These are phyloP conservation scores for Leuciscus waleckii DNA, from an alignment of 2,797 vertebrate species.

Conservation along the genomic window DNA sequence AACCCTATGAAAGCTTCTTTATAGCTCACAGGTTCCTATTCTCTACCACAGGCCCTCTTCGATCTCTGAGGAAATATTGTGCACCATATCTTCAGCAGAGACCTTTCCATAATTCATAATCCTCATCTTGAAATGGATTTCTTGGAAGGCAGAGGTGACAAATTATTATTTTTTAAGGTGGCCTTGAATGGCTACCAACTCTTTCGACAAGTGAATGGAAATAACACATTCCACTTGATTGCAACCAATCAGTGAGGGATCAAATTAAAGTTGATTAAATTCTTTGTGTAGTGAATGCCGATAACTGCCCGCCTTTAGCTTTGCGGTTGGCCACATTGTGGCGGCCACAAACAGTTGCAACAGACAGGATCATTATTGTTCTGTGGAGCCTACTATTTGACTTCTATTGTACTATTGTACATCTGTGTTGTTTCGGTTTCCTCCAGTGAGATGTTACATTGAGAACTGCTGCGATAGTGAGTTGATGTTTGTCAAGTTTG, in stretches of 20 bases:
- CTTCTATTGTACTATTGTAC: not conserved
- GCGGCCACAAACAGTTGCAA: not conserved
- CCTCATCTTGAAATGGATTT: slow-evolving; percentile 59
- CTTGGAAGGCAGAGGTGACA: slow-evolving; percentile 38
- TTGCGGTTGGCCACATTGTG: not conserved
- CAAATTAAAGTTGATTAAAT: slow-evolving; percentile 13
- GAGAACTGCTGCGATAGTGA: not conserved
- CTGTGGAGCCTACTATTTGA: not conserved
- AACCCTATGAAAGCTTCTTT: slow-evolving; percentile 28
- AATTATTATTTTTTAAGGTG: not conserved
- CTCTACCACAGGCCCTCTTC: slow-evolving; percentile 19
- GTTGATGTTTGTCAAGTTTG: not conserved
- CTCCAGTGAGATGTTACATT: not conserved
- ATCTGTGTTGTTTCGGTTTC: not conserved
- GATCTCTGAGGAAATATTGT: slow-evolving; percentile 44
- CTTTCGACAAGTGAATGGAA: slow-evolving; percentile 5
- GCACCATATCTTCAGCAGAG: slow-evolving; percentile 41
- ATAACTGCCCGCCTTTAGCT: not conserved
- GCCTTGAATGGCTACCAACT: slow-evolving; percentile 1
- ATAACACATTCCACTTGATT: not conserved
- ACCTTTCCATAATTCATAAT: slow-evolving; percentile 60
- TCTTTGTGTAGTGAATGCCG: slow-evolving; percentile 3
- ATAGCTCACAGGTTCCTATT: slow-evolving; percentile 30
- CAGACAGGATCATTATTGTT: not conserved
- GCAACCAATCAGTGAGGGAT: not conserved